phyloP scores from a whole-genome alignment of 23 tunicate genomes.

The Halocynthia aurantium region DNA sequence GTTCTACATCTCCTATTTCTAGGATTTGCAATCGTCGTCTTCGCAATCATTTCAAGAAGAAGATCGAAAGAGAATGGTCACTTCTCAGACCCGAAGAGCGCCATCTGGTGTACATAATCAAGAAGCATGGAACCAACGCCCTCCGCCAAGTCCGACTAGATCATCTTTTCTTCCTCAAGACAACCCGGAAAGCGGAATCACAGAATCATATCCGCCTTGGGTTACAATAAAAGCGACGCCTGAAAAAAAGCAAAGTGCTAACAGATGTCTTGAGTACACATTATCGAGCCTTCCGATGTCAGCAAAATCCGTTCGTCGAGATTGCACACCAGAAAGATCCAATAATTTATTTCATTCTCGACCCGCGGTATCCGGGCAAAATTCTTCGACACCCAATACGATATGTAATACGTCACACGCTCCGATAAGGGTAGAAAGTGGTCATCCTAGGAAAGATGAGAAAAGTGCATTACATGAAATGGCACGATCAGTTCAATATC shows the following conservation, averaged over 20 bases:
- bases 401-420: not conserved
- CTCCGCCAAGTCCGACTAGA: conserved; percentile 22
- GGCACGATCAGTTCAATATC: conserved; percentile 8
- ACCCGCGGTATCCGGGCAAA: no score
- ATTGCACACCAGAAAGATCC: no score
- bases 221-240: not conserved
- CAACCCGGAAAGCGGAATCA: not conserved
- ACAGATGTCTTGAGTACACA: no score
- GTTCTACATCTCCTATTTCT: no score
- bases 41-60: no score
- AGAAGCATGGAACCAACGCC: conserved; percentile 14
- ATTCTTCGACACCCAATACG: not conserved
- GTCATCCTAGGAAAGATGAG: not conserved
- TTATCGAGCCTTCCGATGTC: no score
- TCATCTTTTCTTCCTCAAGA: conserved; percentile 2
- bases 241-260: not conserved
- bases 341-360: no score
- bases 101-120: conserved; percentile 25
- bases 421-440: not conserved
- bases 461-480: not conserved
- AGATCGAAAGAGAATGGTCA: no score
- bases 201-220: not conserved
- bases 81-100: not conserved
- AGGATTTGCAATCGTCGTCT: no score
- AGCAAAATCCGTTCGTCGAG: no score